Evolutionary conservation across 2,113 vertebrate genomes (phyloP).

Genomic region (Eulacestoma nigropectus): DNA sequence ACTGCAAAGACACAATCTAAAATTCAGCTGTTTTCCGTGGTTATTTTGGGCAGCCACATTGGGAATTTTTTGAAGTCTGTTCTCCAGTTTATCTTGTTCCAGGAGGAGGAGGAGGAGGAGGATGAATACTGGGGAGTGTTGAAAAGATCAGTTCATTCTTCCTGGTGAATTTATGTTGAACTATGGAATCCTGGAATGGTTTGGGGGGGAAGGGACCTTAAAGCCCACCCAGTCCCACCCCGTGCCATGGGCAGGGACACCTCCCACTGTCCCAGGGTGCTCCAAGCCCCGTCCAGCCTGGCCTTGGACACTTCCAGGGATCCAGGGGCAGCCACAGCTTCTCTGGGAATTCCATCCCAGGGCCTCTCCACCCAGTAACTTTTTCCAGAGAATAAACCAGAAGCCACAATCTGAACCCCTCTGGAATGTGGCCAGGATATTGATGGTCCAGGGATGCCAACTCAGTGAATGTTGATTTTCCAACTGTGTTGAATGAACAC

Average conservation of each 20-base stretch:
- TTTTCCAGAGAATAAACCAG: background rate
- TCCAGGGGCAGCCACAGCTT: background rate
- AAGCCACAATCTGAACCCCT: background rate
- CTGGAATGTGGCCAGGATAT: background rate
- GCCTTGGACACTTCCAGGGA: background rate
- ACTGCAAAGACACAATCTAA: background rate
- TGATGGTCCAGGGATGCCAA: background rate
- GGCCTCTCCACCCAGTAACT: accelerated
- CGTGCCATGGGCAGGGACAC: background rate
- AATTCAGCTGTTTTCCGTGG: background rate
- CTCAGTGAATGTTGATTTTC: background rate
- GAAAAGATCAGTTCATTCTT: background rate
- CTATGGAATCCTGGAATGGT: background rate
- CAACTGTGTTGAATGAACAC: background rate
- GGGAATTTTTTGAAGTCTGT: background rate
- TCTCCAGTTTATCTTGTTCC: background rate
- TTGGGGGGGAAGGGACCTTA: background rate
- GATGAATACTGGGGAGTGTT: background rate
- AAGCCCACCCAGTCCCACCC: accelerated
- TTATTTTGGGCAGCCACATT: background rate
- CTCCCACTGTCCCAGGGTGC: background rate
- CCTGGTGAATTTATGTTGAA: background rate
- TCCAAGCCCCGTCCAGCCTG: background rate
- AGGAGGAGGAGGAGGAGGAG: background rate
- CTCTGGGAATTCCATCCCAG: background rate